These are phyloP conservation scores for Pao palembangensis DNA, from an alignment of 2,113 vertebrate species.

Conservation along the genomic window DNA sequence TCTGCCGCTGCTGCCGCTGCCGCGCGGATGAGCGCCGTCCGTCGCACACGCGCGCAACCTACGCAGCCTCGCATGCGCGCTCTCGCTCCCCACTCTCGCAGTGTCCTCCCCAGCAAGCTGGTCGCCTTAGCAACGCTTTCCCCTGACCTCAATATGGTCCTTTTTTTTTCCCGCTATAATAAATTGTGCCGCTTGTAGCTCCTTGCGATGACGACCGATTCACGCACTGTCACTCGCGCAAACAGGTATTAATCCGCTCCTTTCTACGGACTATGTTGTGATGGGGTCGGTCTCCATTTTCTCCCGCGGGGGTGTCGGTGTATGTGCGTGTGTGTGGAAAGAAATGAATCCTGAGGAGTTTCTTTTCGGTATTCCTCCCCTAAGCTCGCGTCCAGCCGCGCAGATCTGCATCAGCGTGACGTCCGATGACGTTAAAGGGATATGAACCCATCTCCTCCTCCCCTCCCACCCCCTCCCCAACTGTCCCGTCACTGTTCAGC, in stretches of 20 bases:
- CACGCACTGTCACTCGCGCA: background rate
- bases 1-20: conserved; percentile 24
- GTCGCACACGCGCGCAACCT: conserved; percentile 10
- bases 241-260: background rate
- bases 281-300: conserved; percentile 2
- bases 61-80: conserved; percentile 25
- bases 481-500: background rate
- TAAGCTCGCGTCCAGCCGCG: conserved; percentile 51
- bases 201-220: background rate
- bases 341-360: conserved; percentile 39
- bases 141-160: conserved; percentile 64
- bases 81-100: conserved; percentile 56
- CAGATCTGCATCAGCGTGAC: conserved; percentile 75
- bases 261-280: background rate
- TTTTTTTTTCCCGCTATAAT: conserved; percentile 9
- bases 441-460: conserved; percentile 29
- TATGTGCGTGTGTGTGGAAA: background rate
- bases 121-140: conserved; percentile 72
- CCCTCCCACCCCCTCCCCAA: background rate
- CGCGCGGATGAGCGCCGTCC: conserved; percentile 29
- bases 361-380: conserved; percentile 36
- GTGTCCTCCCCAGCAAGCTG: conserved; percentile 62
- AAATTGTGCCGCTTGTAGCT: conserved; percentile 3
- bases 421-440: conserved; percentile 75
- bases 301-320: conserved; percentile 1